Conservation (phyloP, 2,888 invertebrate genomes). For the Metellina segmentata region DNA sequence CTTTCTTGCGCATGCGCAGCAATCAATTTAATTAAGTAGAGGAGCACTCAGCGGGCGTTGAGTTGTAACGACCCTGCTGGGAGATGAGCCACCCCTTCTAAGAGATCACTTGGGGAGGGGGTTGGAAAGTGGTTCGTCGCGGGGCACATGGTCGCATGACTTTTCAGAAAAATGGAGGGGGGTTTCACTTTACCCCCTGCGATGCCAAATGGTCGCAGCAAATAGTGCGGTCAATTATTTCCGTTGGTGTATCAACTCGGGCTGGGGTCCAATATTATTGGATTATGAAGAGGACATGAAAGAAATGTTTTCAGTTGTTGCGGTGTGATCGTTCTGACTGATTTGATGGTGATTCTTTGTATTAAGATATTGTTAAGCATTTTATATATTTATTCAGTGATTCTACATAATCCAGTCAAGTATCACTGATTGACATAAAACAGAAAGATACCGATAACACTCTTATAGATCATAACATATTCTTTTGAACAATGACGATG, state of each 20-base stretch:
- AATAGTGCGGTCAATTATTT: constrained; percentile 30
- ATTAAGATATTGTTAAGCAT: too few relatives aligned
- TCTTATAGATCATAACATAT: too few relatives aligned
- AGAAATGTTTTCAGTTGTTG: too few relatives aligned
- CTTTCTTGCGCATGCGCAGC: constrained; percentile 57
- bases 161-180: constrained; percentile 27
- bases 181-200: constrained; percentile 10
- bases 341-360: too few relatives aligned
- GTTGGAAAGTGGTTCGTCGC: not conserved
- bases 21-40: constrained; percentile 74
- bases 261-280: not conserved
- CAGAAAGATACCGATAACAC: too few relatives aligned
- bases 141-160: constrained; percentile 29
- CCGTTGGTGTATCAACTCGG: not conserved
- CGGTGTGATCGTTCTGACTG: too few relatives aligned
- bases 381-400: too few relatives aligned
- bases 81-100: constrained; percentile 57
- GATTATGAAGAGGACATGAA: not conserved
- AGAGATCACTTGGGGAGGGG: not conserved
- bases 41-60: constrained; percentile 74
- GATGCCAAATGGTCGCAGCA: constrained; percentile 14
- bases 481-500: too few relatives aligned
- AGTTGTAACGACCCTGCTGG: constrained; percentile 72
- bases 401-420: too few relatives aligned
- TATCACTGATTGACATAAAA: too few relatives aligned